phyloP scores from a whole-genome alignment of 1,140 invertebrate species.

The Condylostylus longicornis region DNA sequence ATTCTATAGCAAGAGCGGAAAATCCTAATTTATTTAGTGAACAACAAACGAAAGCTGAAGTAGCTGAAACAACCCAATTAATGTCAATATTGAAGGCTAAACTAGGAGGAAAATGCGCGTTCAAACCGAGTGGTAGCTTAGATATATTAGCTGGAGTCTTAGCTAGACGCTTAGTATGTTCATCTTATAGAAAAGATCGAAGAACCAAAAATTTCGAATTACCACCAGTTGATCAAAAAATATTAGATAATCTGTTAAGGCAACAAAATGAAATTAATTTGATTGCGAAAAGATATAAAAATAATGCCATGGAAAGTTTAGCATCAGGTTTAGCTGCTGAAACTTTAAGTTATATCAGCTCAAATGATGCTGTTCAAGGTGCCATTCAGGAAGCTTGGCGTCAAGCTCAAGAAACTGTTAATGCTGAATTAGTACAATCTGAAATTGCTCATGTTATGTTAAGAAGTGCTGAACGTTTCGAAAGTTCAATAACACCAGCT shows the following conservation, averaged over 20 bases:
- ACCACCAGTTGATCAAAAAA: constrained; percentile 18
- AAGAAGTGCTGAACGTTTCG: constrained; percentile 48
- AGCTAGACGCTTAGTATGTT: constrained; percentile 11
- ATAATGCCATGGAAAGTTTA: constrained; percentile 48
- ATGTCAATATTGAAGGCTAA: constrained; percentile 50
- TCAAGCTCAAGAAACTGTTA: constrained; percentile 50
- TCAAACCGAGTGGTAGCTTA: constrained; percentile 13
- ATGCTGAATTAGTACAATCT: constrained; percentile 52
- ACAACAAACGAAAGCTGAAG: constrained; percentile 28
- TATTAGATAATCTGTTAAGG: constrained; percentile 40
- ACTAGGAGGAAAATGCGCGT: constrained; percentile 35
- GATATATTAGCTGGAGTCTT: constrained; percentile 14
- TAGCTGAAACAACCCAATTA: constrained; percentile 57
- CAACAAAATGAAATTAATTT: constrained; percentile 44
- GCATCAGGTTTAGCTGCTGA: constrained; percentile 48
- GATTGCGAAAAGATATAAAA: constrained; percentile 46
- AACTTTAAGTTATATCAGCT: constrained; percentile 38
- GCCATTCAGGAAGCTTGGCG: constrained; percentile 49
- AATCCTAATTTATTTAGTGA: constrained; percentile 11
- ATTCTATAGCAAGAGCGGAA: constrained; percentile 13
- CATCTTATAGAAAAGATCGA: constrained; percentile 5
- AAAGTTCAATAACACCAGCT: constrained; percentile 35
- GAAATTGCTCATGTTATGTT: constrained; percentile 56
- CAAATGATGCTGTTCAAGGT: constrained; percentile 26
- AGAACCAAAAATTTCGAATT: constrained; percentile 4